Percentiles rank a stretch among this genome's conserved stretches.
phyloP scores from a whole-genome alignment of 1,140 invertebrate genomes.

The Cydia amplana region DNA sequence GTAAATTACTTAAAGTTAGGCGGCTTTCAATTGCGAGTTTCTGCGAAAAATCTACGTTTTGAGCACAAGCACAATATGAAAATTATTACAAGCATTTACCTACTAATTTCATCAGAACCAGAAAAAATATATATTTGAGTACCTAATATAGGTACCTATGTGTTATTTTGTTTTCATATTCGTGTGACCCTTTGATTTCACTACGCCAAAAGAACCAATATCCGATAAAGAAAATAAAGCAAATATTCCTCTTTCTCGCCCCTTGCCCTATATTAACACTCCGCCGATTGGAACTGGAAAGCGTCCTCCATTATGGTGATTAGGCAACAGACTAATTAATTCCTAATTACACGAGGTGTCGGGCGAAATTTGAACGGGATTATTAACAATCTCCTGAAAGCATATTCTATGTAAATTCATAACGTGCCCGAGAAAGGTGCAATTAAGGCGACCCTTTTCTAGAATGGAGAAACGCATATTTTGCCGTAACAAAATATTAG shows the following conservation, averaged over 20 bases:
- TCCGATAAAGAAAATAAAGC: not conserved
- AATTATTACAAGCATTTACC: too few species aligned
- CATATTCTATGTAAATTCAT: slow-evolving; percentile 16
- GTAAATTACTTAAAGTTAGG: too few species aligned
- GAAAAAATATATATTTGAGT: too few species aligned
- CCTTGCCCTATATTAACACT: not conserved
- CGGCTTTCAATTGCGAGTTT: too few species aligned
- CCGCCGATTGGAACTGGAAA: not conserved
- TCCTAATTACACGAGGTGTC: slow-evolving; percentile 23
- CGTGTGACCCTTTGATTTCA: too few species aligned
- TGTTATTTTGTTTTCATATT: too few species aligned
- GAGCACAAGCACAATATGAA: too few species aligned
- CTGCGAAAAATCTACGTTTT: too few species aligned
- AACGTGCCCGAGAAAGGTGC: slow-evolving; percentile 2
- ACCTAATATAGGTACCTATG: too few species aligned
- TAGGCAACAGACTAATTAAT: slow-evolving; percentile 19
- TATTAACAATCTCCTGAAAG: slow-evolving; percentile 11
- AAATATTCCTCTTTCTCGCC: not conserved
- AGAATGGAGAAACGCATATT: not conserved
- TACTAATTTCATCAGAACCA: too few species aligned
- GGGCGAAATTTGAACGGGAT: slow-evolving; percentile 1
- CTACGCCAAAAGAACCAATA: not conserved
- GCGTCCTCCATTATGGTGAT: slow-evolving; percentile 20
- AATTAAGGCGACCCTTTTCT: not conserved
- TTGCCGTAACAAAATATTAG: too few species aligned